Base-by-base conservation (phyloP, 2,113 vertebrate species). In the Hyperopisus bebe region DNA sequence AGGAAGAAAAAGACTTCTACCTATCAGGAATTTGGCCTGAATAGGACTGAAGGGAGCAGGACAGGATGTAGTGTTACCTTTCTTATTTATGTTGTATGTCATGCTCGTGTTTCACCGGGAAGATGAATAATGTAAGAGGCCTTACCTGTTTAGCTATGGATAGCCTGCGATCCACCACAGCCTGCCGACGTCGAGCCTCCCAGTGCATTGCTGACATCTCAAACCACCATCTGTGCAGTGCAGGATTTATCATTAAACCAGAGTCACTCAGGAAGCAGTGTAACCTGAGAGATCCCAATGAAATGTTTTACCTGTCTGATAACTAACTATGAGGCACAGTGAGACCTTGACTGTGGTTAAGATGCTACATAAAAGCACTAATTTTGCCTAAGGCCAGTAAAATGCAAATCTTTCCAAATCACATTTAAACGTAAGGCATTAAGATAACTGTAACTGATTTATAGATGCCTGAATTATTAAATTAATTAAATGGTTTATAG, bases 191-290 rank as follows among this genome's bases (percentile, higher is more conserved):
- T 24, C 94, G 92, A 15, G 94, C 95, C 92, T 95, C 95, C 94
- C 95, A 95, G 89, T 95, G 94, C 91, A 93, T 91, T 21, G 94
- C 93, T 84, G 95, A 94, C 94, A 95, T 95, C 48, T 83, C 91
- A 92, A 87, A 92, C 90, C 89, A 74, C 90, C 66, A 55, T 89
- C 77, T 88, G 89, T 44, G 91, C 53, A 86, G 90, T 88, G 66
- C 53, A 87, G 88, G 70, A 62, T 89, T 89, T 90, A 53, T 88
- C 90, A 90, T 87, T 83, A 89, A 90, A 74, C 90, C 91, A 91
- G 84, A 89, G 80, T 87, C 47, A 74, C 55, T 53, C 44, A 74
- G 88, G 50, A 50, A 55, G 88, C 15, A 77, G 66, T 5, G 91
- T 42, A 92, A 92, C 88, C 19, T 13, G 88, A 91, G 85, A 91